These are phyloP conservation scores for Upupa epops DNA, from an alignment of 2,113 vertebrate genomes.

Conservation along the genomic window DNA sequence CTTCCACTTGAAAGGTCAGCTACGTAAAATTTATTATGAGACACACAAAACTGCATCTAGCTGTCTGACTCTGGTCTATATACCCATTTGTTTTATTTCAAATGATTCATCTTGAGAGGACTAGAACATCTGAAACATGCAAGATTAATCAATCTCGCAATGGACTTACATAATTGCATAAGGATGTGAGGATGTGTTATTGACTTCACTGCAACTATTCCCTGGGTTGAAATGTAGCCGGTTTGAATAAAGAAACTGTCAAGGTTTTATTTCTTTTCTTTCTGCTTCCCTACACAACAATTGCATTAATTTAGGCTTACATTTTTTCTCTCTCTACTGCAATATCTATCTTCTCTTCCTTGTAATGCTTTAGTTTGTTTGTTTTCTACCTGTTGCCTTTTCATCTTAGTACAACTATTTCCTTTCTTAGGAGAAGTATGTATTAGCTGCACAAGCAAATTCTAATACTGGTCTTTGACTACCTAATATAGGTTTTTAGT, in stretches of 20 bases:
- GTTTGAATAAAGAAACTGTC: not conserved
- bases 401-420: not conserved
- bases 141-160: not conserved
- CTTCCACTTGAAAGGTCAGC: not conserved
- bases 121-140: not conserved
- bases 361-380: not conserved
- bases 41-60: not conserved
- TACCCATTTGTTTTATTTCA: not conserved
- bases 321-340: not conserved
- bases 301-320: not conserved
- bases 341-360: not conserved
- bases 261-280: not conserved
- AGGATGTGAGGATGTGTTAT: not conserved
- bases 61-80: not conserved
- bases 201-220: not conserved
- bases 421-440: not conserved
- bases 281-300: not conserved
- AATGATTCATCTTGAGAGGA: not conserved
- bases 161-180: not conserved
- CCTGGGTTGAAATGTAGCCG: not conserved
- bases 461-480: not conserved
- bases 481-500: not conserved
- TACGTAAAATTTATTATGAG: not conserved
- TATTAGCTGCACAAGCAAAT: not conserved
- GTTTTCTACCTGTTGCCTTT: not conserved